phyloP scores from a whole-genome alignment of 2,113 vertebrate species.

The Labrus mixtus region DNA sequence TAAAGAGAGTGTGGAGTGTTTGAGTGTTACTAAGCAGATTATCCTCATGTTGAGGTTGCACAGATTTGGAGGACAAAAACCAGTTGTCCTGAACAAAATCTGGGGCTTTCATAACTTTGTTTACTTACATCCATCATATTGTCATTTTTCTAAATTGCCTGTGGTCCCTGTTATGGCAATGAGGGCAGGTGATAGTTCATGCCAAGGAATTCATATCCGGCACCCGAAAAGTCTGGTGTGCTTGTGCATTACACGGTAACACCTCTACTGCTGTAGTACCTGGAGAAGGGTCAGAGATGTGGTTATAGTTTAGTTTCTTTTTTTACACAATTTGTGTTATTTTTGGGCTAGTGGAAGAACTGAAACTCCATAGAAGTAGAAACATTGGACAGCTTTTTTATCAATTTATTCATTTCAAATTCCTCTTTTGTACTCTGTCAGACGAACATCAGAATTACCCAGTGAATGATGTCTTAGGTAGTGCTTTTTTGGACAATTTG shows the following conservation, averaged over 20 bases:
- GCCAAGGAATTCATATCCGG: slow-evolving; percentile 67
- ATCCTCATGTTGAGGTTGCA: slow-evolving; percentile 68
- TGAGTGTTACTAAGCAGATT: slow-evolving; percentile 44
- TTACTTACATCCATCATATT: slow-evolving; percentile 63
- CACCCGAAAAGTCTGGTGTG: slow-evolving; percentile 45
- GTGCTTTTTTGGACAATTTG: slow-evolving; percentile 58
- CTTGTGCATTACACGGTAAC: slow-evolving; percentile 36
- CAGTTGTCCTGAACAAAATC: slow-evolving; percentile 59
- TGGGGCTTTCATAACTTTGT: slow-evolving; percentile 65
- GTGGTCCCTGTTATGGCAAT: slow-evolving; percentile 51
- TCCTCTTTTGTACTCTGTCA: slow-evolving; percentile 55
- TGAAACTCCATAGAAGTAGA: slow-evolving; percentile 38
- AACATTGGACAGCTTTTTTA: slow-evolving; percentile 14
- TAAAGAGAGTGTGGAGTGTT: slow-evolving; percentile 62
- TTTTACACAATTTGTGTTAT: neutral
- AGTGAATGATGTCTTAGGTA: slow-evolving; percentile 43
- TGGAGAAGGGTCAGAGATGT: slow-evolving; percentile 28
- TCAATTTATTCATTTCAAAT: slow-evolving; percentile 28
- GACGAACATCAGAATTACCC: slow-evolving; percentile 45
- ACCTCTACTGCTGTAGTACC: slow-evolving; percentile 32
- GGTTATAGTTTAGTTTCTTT: neutral
- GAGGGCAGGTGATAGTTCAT: slow-evolving; percentile 57
- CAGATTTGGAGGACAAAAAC: slow-evolving; percentile 57
- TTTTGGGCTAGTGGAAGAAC: slow-evolving; percentile 54
- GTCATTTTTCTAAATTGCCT: slow-evolving; percentile 55